A percentile compares a stretch with the other conserved stretches of the same genome.
These are phyloP conservation scores for Tympanuchus pallidicinctus DNA, from an alignment of 2,113 vertebrate genomes.

Conservation along the genomic window DNA sequence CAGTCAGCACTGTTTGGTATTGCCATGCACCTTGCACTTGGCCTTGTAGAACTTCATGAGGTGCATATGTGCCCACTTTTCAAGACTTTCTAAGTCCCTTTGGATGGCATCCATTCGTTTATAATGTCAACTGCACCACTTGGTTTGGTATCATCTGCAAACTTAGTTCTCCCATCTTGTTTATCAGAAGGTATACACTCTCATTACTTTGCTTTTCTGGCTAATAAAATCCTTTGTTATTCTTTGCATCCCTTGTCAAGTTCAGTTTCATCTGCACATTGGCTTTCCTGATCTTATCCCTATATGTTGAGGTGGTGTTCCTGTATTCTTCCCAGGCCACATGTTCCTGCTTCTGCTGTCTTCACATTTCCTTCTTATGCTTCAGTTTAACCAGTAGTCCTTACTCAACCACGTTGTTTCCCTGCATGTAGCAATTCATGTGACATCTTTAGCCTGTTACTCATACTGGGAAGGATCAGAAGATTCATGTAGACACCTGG, in stretches of 20 bases:
- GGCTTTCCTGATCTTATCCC: neutral
- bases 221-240: neutral
- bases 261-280: neutral
- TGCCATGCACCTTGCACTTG: neutral
- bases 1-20: neutral
- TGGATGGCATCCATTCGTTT: neutral
- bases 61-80: neutral
- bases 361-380: neutral
- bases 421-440: neutral
- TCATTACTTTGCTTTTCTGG: neutral
- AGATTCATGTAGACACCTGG: neutral
- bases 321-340: neutral
- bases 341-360: neutral
- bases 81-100: neutral
- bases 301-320: too few relatives aligned
- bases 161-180: neutral
- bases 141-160: neutral
- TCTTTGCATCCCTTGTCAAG: neutral
- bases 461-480: neutral
- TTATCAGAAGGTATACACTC: neutral
- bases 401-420: neutral
- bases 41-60: neutral
- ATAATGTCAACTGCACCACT: neutral
- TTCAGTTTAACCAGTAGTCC: neutral
- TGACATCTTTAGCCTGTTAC: neutral